A percentile compares a stretch with the other conserved stretches of the same genome.
Conservation (phyloP, 2,797 vertebrate species). For the Parambassis ranga region DNA sequence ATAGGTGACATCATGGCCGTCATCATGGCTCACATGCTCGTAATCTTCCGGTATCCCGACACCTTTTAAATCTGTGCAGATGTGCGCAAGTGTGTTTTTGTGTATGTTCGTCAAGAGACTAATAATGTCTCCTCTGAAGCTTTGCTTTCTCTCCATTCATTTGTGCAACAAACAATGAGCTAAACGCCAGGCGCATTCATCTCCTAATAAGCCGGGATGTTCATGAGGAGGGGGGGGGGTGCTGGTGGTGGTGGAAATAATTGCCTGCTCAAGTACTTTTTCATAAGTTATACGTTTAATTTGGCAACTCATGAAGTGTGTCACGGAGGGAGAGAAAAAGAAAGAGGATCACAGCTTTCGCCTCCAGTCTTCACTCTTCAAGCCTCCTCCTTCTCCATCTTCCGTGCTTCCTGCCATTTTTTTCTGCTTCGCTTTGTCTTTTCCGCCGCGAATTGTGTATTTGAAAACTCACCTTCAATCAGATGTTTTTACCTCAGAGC, state of each 20-base stretch:
- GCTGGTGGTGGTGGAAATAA: no score
- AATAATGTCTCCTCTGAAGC: conserved; percentile 35
- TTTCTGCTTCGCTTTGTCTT: conserved; percentile 49
- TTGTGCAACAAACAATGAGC: conserved; percentile 57
- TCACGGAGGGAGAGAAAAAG: conserved; percentile 32
- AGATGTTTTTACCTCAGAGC: conserved; percentile 50
- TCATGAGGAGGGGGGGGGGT: conserved; percentile 28
- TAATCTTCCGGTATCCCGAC: background rate
- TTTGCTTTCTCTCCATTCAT: conserved; percentile 42
- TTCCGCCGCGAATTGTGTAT: conserved; percentile 18
- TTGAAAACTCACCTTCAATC: conserved; percentile 57
- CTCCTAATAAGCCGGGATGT: conserved; percentile 62
- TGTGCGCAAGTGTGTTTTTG: background rate
- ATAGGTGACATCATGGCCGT: no score
- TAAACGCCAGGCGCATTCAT: conserved; percentile 65
- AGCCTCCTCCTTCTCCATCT: conserved; percentile 16
- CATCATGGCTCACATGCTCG: background rate
- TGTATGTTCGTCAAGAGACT: conserved; percentile 5
- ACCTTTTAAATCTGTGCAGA: conserved; percentile 12
- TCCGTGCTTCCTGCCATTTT: conserved; percentile 22
- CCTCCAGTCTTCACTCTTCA: conserved; percentile 58
- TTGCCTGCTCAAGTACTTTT: conserved; percentile 68
- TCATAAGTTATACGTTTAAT: conserved; percentile 64
- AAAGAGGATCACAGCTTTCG: conserved; percentile 51
- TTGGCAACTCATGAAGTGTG: conserved; percentile 68